Conservation (phyloP, 2,797 vertebrate genomes). For the Dallia pectoralis region DNA sequence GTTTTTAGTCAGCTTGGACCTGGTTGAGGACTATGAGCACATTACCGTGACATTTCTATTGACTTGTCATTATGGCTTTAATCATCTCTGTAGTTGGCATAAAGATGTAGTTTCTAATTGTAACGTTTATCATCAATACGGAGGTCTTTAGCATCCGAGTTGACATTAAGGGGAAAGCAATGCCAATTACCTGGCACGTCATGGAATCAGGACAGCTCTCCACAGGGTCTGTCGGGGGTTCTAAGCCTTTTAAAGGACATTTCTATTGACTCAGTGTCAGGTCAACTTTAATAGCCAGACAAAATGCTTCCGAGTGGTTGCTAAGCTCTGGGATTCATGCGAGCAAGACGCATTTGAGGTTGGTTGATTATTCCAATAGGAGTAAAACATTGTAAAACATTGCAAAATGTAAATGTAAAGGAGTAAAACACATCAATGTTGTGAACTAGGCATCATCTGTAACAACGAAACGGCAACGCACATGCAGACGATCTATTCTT, state of each 20-base stretch:
- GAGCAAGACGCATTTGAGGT: not conserved
- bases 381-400: too few relatives aligned
- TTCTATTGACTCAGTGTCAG: slow-evolving; percentile 39
- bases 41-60: not conserved
- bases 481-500: not conserved
- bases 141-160: slow-evolving; percentile 25
- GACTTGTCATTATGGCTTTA: too few relatives aligned
- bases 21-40: not conserved
- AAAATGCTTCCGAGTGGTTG: slow-evolving; percentile 31
- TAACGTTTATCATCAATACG: not conserved
- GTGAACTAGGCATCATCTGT: not conserved
- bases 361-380: not conserved
- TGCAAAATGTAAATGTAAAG: too few relatives aligned
- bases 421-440: not conserved
- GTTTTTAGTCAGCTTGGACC: not conserved
- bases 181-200: slow-evolving; percentile 11
- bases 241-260: slow-evolving; percentile 35
- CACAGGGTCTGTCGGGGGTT: slow-evolving; percentile 17
- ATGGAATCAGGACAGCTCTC: slow-evolving; percentile 22
- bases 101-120: not conserved
- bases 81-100: not conserved
- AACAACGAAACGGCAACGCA: not conserved
- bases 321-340: slow-evolving; percentile 33
- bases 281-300: slow-evolving; percentile 57
- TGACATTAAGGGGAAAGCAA: slow-evolving; percentile 17